Percentiles rank a stretch among this genome's conserved stretches.
These are phyloP conservation scores for Crotalus tigris DNA, from an alignment of 2,113 vertebrate genomes.

Conservation along the genomic window DNA sequence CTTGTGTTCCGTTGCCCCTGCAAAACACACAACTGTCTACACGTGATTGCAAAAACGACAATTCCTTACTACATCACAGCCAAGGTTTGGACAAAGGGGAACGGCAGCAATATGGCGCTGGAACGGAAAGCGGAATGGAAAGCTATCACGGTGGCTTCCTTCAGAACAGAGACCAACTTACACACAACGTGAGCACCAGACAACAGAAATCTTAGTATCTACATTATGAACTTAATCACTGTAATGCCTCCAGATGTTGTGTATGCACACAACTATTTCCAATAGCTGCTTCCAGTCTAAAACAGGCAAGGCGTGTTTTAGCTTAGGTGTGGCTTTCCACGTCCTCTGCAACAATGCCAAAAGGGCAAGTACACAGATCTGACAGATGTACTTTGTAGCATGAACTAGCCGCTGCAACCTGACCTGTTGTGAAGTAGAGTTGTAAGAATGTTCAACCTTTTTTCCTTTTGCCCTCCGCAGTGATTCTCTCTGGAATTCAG, in stretches of 20 bases:
- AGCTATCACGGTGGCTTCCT: background rate
- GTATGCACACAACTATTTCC: background rate
- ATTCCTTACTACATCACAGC: background rate
- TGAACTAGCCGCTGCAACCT: background rate
- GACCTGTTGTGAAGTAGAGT: background rate
- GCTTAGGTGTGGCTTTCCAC: background rate
- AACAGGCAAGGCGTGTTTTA: background rate
- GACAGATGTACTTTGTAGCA: background rate
- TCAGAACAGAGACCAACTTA: background rate
- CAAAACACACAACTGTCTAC: background rate
- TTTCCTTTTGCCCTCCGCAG: background rate
- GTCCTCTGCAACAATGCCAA: background rate
- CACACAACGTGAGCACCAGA: background rate
- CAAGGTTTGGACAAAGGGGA: background rate
- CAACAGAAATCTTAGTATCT: background rate
- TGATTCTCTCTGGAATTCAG: background rate
- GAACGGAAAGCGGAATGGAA: background rate
- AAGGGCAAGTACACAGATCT: background rate
- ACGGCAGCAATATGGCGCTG: too few relatives aligned
- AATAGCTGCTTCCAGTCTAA: background rate
- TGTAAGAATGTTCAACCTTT: background rate
- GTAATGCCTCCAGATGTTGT: background rate
- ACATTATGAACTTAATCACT: background rate
- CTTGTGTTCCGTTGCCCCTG: background rate
- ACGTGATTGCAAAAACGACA: background rate